A percentile compares a stretch with the other conserved stretches of the same genome.
Evolutionary conservation across 2,888 invertebrate genomes (phyloP).

Genomic region (Andrena camellia): DNA sequence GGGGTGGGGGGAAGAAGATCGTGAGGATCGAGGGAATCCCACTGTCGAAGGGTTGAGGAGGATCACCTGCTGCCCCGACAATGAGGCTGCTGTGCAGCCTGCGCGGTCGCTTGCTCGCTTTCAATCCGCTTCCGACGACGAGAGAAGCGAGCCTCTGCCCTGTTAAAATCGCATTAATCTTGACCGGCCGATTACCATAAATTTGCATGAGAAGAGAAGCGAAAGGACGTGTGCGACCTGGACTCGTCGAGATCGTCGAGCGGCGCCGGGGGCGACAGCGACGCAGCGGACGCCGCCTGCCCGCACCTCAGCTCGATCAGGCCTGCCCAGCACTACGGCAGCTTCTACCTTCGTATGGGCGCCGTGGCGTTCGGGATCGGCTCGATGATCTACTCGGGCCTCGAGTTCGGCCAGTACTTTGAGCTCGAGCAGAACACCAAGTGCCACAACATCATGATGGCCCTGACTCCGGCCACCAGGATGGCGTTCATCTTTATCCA

Average conservation of each 20-base stretch:
- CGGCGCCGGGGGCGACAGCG: slow-evolving; percentile 82
- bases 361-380: slow-evolving; percentile 98
- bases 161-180: slow-evolving; percentile 51
- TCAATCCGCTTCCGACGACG: slow-evolving; percentile 23
- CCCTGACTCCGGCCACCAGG: slow-evolving; percentile 95
- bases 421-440: slow-evolving; percentile 95
- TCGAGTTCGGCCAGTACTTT: slow-evolving; percentile 98
- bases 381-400: slow-evolving; percentile 98
- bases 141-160: slow-evolving; percentile 41
- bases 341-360: slow-evolving; percentile 96
- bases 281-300: slow-evolving; percentile 77
- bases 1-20: not conserved
- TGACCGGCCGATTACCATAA: slow-evolving; percentile 53
- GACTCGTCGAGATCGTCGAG: slow-evolving; percentile 84
- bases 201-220: slow-evolving; percentile 76
- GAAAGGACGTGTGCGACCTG: slow-evolving; percentile 83
- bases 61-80: too few species aligned
- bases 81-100: not conserved
- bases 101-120: slow-evolving; percentile 15
- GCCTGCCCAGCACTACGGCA: slow-evolving; percentile 92
- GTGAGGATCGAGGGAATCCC: not conserved
- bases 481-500: slow-evolving; percentile 99
- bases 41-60: not conserved
- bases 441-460: slow-evolving; percentile 96
- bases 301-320: slow-evolving; percentile 85